Conservation (phyloP, 2,888 invertebrate genomes). For the Amphipoea oculea region DNA sequence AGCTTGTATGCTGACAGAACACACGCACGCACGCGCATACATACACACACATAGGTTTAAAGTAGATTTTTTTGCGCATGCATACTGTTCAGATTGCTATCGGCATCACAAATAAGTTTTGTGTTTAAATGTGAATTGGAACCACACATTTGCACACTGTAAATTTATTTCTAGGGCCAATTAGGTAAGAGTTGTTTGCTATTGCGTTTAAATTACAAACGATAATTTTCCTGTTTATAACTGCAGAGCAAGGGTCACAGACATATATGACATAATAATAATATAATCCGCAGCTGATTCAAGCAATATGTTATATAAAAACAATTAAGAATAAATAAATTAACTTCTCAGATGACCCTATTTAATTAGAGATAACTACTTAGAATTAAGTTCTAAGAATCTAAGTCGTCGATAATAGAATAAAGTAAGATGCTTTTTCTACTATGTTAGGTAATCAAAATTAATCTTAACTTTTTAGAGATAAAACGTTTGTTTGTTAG, state of each 20-base stretch:
- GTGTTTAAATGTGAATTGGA: too few relatives aligned
- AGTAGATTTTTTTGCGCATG: too few relatives aligned
- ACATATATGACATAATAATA: not conserved
- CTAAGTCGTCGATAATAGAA: not conserved
- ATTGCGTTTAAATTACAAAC: conserved; percentile 7
- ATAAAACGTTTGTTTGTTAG: not conserved
- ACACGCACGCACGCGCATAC: too few relatives aligned
- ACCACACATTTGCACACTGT: too few relatives aligned
- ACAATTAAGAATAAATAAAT: not conserved
- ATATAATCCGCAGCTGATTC: not conserved
- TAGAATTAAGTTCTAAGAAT: not conserved
- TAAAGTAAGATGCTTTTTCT: not conserved
- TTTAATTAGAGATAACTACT: not conserved
- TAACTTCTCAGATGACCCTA: not conserved
- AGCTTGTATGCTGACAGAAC: not conserved
- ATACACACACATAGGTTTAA: too few relatives aligned
- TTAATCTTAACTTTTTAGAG: not conserved
- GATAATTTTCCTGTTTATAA: conserved; percentile 7
- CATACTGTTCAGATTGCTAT: too few relatives aligned
- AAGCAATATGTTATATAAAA: not conserved
- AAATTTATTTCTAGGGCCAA: too few relatives aligned
- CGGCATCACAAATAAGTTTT: too few relatives aligned
- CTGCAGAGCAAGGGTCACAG: conserved; percentile 2
- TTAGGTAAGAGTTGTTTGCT: not conserved
- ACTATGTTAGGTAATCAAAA: not conserved